phyloP scores from a whole-genome alignment of 1,140 invertebrate species.

The Hestina assimilis region DNA sequence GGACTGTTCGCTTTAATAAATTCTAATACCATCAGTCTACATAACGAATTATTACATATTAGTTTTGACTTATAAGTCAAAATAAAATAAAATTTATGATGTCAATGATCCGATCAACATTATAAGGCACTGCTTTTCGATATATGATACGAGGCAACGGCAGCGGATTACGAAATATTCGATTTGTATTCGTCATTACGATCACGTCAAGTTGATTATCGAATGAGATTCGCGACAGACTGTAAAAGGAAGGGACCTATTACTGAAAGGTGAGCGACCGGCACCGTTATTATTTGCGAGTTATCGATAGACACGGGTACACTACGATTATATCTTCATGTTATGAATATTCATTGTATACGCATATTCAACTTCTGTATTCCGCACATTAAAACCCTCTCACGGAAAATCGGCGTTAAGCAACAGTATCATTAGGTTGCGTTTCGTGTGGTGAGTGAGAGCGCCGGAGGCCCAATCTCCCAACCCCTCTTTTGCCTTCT shows the following conservation, averaged over 20 bases:
- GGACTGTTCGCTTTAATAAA: neutral
- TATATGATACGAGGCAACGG: conserved; percentile 19
- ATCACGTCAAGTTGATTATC: conserved; percentile 54
- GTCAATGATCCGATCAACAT: conserved; percentile 37
- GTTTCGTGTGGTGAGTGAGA: too few relatives aligned
- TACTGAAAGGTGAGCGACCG: conserved; percentile 69
- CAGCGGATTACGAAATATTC: conserved; percentile 22
- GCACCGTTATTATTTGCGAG: conserved; percentile 56
- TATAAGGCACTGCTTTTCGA: conserved; percentile 14
- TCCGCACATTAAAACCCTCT: too few relatives aligned
- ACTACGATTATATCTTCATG: conserved; percentile 52
- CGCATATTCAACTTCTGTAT: conserved; percentile 24
- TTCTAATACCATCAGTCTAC: too few relatives aligned
- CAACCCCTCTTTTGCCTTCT: too few relatives aligned
- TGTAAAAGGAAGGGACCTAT: conserved; percentile 71
- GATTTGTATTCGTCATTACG: conserved; percentile 46
- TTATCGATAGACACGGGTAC: conserved; percentile 30
- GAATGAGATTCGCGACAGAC: conserved; percentile 56
- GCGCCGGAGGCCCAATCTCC: too few relatives aligned
- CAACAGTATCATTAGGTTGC: too few relatives aligned
- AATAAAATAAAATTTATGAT: conserved; percentile 31
- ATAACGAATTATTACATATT: too few relatives aligned
- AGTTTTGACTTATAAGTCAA: neutral
- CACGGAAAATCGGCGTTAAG: too few relatives aligned
- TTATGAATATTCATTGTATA: conserved; percentile 55